Percentiles rank a stretch among this genome's conserved stretches.
phyloP scores from a whole-genome alignment of 2,113 vertebrate genomes.

The Cygnus atratus region DNA sequence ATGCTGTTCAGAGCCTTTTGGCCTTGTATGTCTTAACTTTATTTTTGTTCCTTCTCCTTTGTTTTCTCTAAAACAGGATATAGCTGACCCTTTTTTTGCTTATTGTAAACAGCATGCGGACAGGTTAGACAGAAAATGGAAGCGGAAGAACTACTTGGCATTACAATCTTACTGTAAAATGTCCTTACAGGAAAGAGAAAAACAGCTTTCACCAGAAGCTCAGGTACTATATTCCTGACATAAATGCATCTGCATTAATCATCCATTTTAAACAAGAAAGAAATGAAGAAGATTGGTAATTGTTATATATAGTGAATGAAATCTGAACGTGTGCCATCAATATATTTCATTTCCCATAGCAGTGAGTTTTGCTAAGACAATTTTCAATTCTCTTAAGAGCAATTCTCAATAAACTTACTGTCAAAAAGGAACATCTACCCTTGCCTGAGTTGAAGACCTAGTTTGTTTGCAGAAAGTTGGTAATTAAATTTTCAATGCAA shows the following conservation, averaged over 20 bases:
- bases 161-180: slow-evolving; percentile 99
- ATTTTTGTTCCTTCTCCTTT: not conserved
- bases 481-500: not conserved
- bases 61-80: slow-evolving; percentile 83
- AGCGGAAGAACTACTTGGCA: slow-evolving; percentile 98
- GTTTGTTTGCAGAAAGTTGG: not conserved
- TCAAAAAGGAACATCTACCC: not conserved
- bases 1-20: slow-evolving; percentile 1
- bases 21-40: slow-evolving; percentile 10
- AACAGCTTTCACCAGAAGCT: slow-evolving; percentile 93
- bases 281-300: not conserved
- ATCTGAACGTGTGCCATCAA: not conserved
- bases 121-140: slow-evolving; percentile 99
- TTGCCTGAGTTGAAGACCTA: not conserved
- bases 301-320: not conserved
- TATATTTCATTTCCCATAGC: not conserved
- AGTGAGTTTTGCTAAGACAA: not conserved
- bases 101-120: slow-evolving; percentile 99
- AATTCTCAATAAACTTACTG: not conserved
- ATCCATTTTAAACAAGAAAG: not conserved
- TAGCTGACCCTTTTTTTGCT: slow-evolving; percentile 99
- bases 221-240: slow-evolving; percentile 79
- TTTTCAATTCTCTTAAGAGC: no score
- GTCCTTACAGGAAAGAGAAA: slow-evolving; percentile 95
- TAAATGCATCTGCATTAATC: not conserved